Conservation (phyloP, 2,797 vertebrate genomes). For the Crypturellus tataupa region DNA sequence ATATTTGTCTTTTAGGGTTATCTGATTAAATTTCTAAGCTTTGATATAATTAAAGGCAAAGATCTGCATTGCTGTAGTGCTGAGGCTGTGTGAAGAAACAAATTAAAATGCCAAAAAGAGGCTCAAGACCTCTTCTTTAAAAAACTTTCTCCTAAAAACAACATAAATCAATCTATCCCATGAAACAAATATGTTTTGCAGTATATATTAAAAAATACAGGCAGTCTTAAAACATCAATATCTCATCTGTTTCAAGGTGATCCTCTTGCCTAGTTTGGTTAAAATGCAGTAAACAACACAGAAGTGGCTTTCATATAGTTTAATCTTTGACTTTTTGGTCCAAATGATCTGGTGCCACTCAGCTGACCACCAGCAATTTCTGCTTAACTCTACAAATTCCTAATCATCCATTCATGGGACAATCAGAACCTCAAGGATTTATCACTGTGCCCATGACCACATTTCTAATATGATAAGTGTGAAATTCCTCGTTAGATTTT, state of each 20-base stretch:
- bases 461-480: not conserved
- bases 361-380: not conserved
- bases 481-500: not conserved
- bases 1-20: not conserved
- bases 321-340: not conserved
- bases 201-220: not conserved
- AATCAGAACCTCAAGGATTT: not conserved
- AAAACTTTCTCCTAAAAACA: not conserved
- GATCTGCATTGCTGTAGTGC: not conserved
- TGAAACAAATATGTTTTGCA: not conserved
- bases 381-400: not conserved
- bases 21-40: not conserved
- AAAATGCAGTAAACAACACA: not conserved
- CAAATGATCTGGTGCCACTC: not conserved
- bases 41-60: conserved; percentile 7
- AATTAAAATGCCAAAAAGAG: not conserved
- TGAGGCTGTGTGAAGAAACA: not conserved
- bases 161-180: not conserved
- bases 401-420: not conserved
- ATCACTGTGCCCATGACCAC: accelerated
- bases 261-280: not conserved
- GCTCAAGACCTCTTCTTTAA: not conserved
- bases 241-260: not conserved
- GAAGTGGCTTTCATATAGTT: not conserved
- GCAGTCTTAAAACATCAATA: not conserved